These are phyloP conservation scores for Sprattus sprattus DNA, from an alignment of 2,113 vertebrate species.

Conservation along the genomic window DNA sequence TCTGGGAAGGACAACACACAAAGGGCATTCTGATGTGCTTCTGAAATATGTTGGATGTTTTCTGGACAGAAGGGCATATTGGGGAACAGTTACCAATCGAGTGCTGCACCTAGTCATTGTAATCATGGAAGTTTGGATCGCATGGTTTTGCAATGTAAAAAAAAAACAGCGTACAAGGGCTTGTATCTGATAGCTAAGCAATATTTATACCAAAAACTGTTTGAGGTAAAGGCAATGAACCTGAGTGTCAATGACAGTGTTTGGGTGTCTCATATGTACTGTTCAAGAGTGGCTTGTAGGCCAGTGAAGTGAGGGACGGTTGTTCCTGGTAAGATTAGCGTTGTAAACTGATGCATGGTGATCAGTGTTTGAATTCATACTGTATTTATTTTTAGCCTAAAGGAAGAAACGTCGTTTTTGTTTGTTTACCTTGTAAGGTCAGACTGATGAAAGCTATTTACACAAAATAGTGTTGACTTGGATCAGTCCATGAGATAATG, in stretches of 20 bases:
- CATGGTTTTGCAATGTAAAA: background rate
- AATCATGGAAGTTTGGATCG: slow-evolving; percentile 9
- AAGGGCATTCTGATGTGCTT: background rate
- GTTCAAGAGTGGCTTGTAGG: background rate
- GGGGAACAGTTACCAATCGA: background rate
- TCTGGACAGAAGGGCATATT: background rate
- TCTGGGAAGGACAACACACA: background rate
- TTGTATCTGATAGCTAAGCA: background rate
- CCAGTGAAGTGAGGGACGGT: background rate
- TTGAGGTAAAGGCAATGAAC: background rate
- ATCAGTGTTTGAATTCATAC: background rate
- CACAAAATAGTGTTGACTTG: background rate
- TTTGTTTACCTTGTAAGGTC: background rate
- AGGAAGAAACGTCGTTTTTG: background rate
- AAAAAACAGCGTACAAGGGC: background rate
- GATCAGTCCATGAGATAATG: slow-evolving; percentile 31
- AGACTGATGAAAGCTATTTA: background rate
- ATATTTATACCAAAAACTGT: background rate
- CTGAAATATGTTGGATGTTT: background rate
- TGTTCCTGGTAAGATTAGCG: background rate
- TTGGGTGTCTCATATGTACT: background rate
- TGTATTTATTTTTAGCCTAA: background rate
- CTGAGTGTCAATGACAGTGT: background rate
- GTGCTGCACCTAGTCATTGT: background rate
- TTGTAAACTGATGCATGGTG: background rate